Base-by-base conservation (phyloP, 2,888 invertebrate species). In the Dascillus cervinus region DNA sequence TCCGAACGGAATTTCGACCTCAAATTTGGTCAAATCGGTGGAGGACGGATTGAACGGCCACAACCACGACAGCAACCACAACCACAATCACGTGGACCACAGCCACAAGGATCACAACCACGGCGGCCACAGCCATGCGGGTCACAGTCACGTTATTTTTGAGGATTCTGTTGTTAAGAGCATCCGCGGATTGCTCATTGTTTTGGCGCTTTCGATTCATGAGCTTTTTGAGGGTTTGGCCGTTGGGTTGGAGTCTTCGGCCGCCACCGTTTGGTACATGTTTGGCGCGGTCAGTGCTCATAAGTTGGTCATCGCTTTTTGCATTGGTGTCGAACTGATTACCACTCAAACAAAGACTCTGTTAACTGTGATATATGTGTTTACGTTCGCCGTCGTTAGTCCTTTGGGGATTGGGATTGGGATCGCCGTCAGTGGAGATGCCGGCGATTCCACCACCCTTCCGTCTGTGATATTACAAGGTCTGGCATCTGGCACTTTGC, bases 401-500 rank as follows among this genome's bases (percentile, higher is more conserved):
- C 87, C 88, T 0, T 48, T 86, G 44, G 88, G 87, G 12, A 83
- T 85, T 29, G 85, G 81, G 3, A 76, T 85, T 36, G 84, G 82
- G 12, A 72, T 86, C 37, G 58, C 74, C 2, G 63, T 84, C 21
- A 77, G 76, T 12, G 75, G 75, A 23, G 71, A 71, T 1, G 64
- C 70, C 26, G 71, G 71, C 1, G 70, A 72, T 0, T 66, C 75
- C 0, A 73, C 75, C 1, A 76, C 73, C 11, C 66, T 82, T 4
- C 67, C 74, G 9, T 78, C 80, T 1, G 78, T 79, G 22, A 68
- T 82, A 6, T 63, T 77, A 8, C 85, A 94, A 69, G 92, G 91
- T 2, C 65, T 95, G 35, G 94, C 95, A 0, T 82, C 87, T 24
- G 96, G 95, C 8, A 95, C 95, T 0, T 75, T 96, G 22, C 67